A percentile compares a stretch with the other conserved stretches of the same genome.
Conservation (phyloP, 2,113 vertebrate species). For the Sturnira hondurensis region DNA sequence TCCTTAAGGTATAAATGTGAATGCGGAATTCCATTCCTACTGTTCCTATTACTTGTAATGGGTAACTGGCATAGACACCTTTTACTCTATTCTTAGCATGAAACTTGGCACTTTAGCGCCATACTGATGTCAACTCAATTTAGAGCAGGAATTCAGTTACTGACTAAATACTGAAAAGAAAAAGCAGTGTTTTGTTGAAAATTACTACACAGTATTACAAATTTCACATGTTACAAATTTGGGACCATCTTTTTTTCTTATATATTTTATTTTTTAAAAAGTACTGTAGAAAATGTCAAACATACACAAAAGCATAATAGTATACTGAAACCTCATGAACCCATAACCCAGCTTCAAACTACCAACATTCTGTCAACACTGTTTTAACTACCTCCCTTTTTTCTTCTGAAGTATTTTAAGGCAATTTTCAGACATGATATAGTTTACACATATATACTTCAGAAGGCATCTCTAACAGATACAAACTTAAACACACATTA, state of each 20-base stretch:
- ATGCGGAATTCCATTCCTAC: not conserved
- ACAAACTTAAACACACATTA: not conserved
- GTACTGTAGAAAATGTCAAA: not conserved
- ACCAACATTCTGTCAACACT: not conserved
- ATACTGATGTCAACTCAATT: slow-evolving; percentile 2
- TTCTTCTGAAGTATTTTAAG: slow-evolving; percentile 30
- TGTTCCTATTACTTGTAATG: slow-evolving; percentile 2
- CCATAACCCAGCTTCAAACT: not conserved
- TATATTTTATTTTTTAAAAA: not conserved
- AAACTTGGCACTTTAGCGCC: slow-evolving; percentile 32
- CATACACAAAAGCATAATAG: not conserved
- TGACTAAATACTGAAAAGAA: slow-evolving; percentile 25
- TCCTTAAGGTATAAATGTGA: not conserved
- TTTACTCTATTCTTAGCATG: slow-evolving; percentile 55
- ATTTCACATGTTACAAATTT: not conserved
- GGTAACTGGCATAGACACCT: not conserved
- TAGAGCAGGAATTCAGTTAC: not conserved
- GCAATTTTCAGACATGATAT: not conserved
- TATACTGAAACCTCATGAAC: not conserved
- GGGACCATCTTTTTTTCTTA: not conserved
- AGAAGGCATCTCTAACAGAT: not conserved
- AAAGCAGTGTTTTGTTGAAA: slow-evolving; percentile 7
- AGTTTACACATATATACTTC: slow-evolving; percentile 3
- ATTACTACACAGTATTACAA: slow-evolving; percentile 15
- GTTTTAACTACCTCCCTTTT: not conserved